Evolutionary conservation across 92 coral and sea anemone species (phyloP).

Genomic region (Phenganax stokvisi): DNA sequence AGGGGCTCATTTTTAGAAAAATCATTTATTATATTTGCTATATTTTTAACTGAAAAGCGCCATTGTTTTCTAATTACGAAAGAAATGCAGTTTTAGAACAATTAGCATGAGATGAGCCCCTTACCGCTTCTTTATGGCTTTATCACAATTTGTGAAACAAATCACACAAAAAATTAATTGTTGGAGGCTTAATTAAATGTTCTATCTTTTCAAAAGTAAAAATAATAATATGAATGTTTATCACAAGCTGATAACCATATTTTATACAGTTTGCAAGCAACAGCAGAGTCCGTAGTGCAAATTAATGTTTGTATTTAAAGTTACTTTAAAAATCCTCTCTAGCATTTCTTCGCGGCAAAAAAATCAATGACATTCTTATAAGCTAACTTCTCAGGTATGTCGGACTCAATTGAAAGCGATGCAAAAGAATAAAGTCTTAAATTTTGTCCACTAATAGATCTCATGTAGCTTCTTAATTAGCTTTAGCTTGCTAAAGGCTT

Average conservation of each 20-base stretch:
- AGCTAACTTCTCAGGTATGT: background rate
- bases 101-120: too few species aligned
- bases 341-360: slow-evolving; percentile 18
- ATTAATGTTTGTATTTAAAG: background rate
- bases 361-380: background rate
- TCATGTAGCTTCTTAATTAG: slow-evolving; percentile 3
- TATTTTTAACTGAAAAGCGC: too few species aligned
- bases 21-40: too few species aligned
- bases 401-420: slow-evolving; percentile 12
- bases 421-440: slow-evolving; percentile 4
- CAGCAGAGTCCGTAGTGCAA: background rate
- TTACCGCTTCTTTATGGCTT: too few species aligned
- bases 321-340: slow-evolving; percentile 5
- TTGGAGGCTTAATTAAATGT: too few species aligned
- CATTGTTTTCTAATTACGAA: too few species aligned
- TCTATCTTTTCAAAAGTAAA: too few species aligned
- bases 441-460: background rate
- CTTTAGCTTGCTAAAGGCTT: slow-evolving; percentile 25
- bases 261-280: background rate
- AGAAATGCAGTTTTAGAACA: too few species aligned
- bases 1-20: too few species aligned
- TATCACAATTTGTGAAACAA: too few species aligned
- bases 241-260: background rate
- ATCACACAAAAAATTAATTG: too few species aligned
- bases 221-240: background rate